Percentiles rank a stretch among this genome's conserved stretches.
These are phyloP conservation scores for Temnothorax ravouxi DNA, from an alignment of 2,888 invertebrate species.

Conservation along the genomic window DNA sequence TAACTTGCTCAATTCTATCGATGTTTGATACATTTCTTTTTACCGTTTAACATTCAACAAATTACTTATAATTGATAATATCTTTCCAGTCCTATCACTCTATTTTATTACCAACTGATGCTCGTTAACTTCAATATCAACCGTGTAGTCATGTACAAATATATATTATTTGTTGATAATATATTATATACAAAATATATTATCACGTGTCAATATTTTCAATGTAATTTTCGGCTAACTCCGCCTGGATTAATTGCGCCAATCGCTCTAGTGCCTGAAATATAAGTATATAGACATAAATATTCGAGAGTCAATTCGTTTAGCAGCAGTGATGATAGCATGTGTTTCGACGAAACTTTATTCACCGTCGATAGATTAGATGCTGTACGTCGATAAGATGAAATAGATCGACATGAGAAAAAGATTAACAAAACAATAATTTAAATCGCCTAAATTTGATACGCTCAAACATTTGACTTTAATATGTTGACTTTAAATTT, in stretches of 20 bases:
- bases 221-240: constrained; percentile 85
- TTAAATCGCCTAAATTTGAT: neutral
- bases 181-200: neutral
- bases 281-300: neutral
- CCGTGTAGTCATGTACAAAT: constrained; percentile 18
- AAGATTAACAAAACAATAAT: too few relatives aligned
- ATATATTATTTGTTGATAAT: constrained; percentile 11
- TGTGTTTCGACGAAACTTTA: neutral
- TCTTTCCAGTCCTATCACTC: neutral
- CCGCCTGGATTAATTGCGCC: constrained; percentile 89
- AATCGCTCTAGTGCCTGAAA: constrained; percentile 88
- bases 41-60: neutral
- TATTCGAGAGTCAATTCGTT: neutral
- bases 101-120: constrained; percentile 19
- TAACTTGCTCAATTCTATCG: neutral
- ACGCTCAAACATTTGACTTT: neutral
- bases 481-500: neutral
- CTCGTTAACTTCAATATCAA: neutral
- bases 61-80: neutral
- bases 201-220: constrained; percentile 76
- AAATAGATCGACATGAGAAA: neutral
- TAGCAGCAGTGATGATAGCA: neutral
- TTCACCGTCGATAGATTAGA: constrained; percentile 1
- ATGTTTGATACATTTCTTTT: neutral
- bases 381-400: neutral